A percentile compares a stretch with the other conserved stretches of the same genome.
phyloP scores from a whole-genome alignment of 2,888 invertebrate species.

The Sipha maydis region DNA sequence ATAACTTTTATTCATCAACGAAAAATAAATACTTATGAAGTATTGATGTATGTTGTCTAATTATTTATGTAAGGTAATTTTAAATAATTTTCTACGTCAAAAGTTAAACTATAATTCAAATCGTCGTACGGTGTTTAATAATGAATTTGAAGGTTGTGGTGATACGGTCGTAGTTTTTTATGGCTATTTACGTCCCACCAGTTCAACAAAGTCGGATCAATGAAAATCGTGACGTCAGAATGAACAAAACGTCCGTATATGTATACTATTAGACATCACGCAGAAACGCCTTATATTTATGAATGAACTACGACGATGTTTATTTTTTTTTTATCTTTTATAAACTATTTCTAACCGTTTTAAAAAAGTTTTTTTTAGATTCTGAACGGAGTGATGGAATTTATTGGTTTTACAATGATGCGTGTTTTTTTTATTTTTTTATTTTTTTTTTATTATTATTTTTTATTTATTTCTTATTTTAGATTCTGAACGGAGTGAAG shows the following conservation, averaged over 20 bases:
- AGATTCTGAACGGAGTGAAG: too few relatives aligned
- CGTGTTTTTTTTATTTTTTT: too few relatives aligned
- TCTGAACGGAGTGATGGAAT: too few relatives aligned
- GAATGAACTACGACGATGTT: constrained; percentile 5
- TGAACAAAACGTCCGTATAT: not conserved
- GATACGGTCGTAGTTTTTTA: not conserved
- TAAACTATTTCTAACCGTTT: not conserved
- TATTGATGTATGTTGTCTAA: too few relatives aligned
- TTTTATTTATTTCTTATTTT: too few relatives aligned
- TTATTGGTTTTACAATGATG: too few relatives aligned
- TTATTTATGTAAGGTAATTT: too few relatives aligned
- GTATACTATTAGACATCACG: not conserved
- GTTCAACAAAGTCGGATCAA: constrained; percentile 14
- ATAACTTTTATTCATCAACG: too few relatives aligned
- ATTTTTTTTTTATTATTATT: too few relatives aligned
- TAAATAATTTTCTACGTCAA: not conserved
- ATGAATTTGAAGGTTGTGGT: constrained; percentile 12
- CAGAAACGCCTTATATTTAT: not conserved
- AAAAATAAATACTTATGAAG: too few relatives aligned
- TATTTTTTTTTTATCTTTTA: not conserved
- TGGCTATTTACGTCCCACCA: not conserved
- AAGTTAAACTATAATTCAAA: not conserved
- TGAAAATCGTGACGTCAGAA: constrained; percentile 47
- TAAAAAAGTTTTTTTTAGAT: too few relatives aligned
- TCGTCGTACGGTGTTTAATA: not conserved